A percentile compares a stretch with the other conserved stretches of the same genome.
Conservation (phyloP, 1,140 invertebrate genomes). For the Cepaea nemoralis region DNA sequence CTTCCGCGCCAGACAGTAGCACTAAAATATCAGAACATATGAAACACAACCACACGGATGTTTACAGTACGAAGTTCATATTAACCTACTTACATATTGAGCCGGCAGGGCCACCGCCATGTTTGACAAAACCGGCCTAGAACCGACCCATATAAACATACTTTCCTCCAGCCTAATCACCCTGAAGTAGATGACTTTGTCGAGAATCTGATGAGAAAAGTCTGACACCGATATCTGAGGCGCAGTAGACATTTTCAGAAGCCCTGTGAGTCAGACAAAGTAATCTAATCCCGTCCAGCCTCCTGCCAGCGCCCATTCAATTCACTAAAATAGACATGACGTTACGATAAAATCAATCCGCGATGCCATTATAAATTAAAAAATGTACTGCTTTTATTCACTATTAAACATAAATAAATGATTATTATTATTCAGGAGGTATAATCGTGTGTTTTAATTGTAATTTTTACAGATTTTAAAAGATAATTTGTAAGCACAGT, state of each 20-base stretch:
- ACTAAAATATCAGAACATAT: too few relatives aligned
- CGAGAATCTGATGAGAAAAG: neutral
- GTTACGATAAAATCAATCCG: too few relatives aligned
- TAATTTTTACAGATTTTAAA: too few relatives aligned
- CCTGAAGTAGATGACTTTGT: slow-evolving; percentile 22
- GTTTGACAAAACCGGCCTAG: slow-evolving; percentile 25
- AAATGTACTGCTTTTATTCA: too few relatives aligned
- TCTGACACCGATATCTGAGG: neutral
- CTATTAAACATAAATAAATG: too few relatives aligned
- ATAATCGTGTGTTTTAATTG: too few relatives aligned
- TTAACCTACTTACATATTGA: slow-evolving; percentile 28
- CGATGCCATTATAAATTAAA: too few relatives aligned
- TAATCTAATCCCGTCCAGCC: neutral
- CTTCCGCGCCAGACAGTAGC: too few relatives aligned
- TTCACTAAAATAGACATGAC: slow-evolving; percentile 8
- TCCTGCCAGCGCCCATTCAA: neutral
- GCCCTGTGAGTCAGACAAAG: neutral
- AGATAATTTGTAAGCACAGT: too few relatives aligned
- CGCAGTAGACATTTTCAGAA: neutral
- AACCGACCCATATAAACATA: slow-evolving; percentile 21
- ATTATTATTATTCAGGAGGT: too few relatives aligned
- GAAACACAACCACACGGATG: too few relatives aligned
- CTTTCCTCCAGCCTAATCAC: slow-evolving; percentile 20
- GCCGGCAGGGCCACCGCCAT: slow-evolving; percentile 34
- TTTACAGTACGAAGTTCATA: too few relatives aligned